These are phyloP conservation scores for Grantiella picta DNA, from an alignment of 2,113 vertebrate species.

Conservation along the genomic window DNA sequence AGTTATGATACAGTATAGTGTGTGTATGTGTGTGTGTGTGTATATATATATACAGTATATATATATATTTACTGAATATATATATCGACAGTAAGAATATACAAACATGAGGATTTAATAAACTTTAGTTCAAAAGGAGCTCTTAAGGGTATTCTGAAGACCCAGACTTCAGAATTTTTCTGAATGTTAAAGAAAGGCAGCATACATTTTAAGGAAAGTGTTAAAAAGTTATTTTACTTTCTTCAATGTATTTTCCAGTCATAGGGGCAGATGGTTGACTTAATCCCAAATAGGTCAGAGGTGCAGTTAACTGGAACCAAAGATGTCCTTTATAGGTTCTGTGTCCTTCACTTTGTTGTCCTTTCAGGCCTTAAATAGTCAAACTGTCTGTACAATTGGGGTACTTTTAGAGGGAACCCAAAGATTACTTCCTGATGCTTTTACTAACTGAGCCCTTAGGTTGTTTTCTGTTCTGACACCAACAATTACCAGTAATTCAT, in stretches of 20 bases:
- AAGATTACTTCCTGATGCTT: background rate
- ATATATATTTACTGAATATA: no score
- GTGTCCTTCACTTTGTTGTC: background rate
- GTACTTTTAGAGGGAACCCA: background rate
- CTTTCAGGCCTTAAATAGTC: background rate
- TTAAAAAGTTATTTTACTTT: background rate
- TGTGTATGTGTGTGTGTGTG: no score
- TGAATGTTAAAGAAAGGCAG: background rate
- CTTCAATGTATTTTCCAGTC: background rate
- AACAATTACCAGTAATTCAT: background rate
- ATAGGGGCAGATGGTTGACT: background rate
- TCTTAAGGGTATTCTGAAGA: background rate
- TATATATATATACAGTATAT: no score
- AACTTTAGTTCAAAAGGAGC: background rate
- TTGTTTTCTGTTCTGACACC: background rate
- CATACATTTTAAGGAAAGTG: background rate
- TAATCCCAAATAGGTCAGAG: background rate
- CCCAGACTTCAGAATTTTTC: background rate
- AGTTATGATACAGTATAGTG: background rate
- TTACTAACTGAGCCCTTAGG: accelerated
- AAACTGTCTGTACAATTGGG: background rate
- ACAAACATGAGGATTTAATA: background rate
- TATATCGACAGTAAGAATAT: background rate
- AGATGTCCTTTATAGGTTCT: background rate
- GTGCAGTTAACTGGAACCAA: background rate